Evolutionary conservation across 2,888 invertebrate species (phyloP).

Genomic region (Pimpla rufipes): DNA sequence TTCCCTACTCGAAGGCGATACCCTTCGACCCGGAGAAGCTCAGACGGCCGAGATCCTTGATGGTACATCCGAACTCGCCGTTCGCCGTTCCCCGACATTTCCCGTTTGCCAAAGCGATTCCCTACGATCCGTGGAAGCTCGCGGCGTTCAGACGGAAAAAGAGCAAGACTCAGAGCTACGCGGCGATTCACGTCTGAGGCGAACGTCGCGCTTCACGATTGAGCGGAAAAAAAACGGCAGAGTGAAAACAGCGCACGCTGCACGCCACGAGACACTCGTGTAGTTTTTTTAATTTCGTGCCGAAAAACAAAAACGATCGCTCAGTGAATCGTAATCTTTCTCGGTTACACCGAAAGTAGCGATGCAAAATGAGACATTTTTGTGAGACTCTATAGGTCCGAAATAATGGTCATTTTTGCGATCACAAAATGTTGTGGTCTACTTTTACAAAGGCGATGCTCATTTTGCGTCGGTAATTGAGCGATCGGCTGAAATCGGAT

Average conservation of each 20-base stretch:
- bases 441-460: no score
- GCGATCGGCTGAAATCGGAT: no score
- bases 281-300: background rate
- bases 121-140: conserved; percentile 54
- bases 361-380: no score
- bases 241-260: background rate
- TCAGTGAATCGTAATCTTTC: no score
- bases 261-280: background rate
- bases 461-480: no score
- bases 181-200: background rate
- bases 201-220: background rate
- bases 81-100: conserved; percentile 19
- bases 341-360: no score
- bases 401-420: no score
- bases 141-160: conserved; percentile 15
- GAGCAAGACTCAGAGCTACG: background rate
- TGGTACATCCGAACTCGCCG: background rate
- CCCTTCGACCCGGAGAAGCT: conserved; percentile 64
- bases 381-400: no score
- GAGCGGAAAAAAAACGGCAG: conserved; percentile 22
- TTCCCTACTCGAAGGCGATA: conserved; percentile 64
- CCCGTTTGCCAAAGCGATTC: conserved; percentile 50
- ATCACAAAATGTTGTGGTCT: no score
- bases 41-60: conserved; percentile 25
- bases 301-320: background rate